Conservation (phyloP, 1,140 invertebrate genomes). For the Drosophila equinoxialis region DNA sequence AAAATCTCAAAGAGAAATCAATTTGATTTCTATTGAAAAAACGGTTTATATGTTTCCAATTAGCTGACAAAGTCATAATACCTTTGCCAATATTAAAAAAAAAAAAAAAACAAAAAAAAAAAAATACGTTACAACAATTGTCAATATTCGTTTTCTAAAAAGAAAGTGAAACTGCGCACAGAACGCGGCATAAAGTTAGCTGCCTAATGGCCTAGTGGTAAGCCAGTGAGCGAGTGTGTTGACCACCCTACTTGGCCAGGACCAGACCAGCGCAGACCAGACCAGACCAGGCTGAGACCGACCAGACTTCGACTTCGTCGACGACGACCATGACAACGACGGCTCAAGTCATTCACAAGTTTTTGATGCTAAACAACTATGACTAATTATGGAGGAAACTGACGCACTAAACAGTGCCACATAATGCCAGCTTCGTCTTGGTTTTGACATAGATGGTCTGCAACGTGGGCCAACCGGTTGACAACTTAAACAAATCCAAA, state of each 20-base stretch:
- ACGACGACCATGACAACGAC: conserved; percentile 13
- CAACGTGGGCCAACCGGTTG: conserved; percentile 33
- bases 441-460: conserved; percentile 73
- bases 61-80: background rate
- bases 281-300: conserved; percentile 6
- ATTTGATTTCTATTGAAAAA: too few relatives aligned
- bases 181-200: conserved; percentile 73
- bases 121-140: conserved; percentile 33
- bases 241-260: conserved; percentile 72
- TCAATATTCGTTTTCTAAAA: conserved; percentile 69
- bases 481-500: conserved; percentile 29
- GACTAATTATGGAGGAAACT: conserved; percentile 81
- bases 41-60: background rate
- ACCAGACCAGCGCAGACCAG: conserved; percentile 50
- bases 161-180: conserved; percentile 78
- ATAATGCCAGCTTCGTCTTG: conserved; percentile 76
- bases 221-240: conserved; percentile 44
- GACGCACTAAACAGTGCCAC: conserved; percentile 76
- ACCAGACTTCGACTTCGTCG: conserved; percentile 4
- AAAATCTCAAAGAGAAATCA: too few relatives aligned
- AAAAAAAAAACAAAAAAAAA: conserved; percentile 4
- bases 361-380: conserved; percentile 80
- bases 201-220: conserved; percentile 50
- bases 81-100: background rate
- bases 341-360: conserved; percentile 72